A percentile compares a stretch with the other conserved stretches of the same genome.
Conservation (phyloP, 2,113 vertebrate genomes). For the Epinephelus moara region DNA sequence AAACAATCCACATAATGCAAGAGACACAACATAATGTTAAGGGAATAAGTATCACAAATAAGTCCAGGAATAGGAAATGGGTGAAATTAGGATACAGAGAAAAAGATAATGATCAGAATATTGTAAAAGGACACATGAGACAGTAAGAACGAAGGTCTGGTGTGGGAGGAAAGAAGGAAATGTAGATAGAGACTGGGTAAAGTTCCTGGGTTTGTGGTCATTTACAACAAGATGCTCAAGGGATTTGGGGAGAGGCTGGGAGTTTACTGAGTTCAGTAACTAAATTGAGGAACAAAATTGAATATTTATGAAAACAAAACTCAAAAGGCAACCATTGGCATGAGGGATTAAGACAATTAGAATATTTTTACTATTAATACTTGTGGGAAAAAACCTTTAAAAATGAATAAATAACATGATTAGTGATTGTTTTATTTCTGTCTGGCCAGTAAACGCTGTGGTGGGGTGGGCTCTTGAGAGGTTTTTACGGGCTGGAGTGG, state of each 20-base stretch:
- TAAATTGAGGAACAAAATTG: background rate
- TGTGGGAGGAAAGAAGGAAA: constrained; percentile 73
- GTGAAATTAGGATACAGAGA: constrained; percentile 58
- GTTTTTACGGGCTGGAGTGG: constrained; percentile 51
- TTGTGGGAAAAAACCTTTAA: background rate
- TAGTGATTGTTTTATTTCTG: constrained; percentile 51
- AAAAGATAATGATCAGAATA: constrained; percentile 48
- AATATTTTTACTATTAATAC: background rate
- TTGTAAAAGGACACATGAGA: constrained; percentile 64
- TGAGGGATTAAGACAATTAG: background rate
- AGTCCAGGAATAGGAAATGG: constrained; percentile 53
- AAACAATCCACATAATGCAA: constrained; percentile 67
- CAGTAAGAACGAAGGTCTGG: constrained; percentile 62
- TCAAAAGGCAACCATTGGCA: constrained; percentile 42
- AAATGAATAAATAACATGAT: constrained; percentile 38
- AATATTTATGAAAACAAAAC: constrained; percentile 61
- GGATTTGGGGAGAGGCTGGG: constrained; percentile 48
- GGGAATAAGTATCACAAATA: constrained; percentile 49
- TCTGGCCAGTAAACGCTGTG: constrained; percentile 32
- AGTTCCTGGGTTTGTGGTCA: constrained; percentile 80
- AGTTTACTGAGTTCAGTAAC: constrained; percentile 19
- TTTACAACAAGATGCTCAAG: constrained; percentile 62
- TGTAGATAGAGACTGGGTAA: constrained; percentile 63
- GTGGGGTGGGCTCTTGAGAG: constrained; percentile 34
- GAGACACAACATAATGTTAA: constrained; percentile 50